Base-by-base conservation (phyloP, 2,888 invertebrate species). In the Orthonevra nobilis region DNA sequence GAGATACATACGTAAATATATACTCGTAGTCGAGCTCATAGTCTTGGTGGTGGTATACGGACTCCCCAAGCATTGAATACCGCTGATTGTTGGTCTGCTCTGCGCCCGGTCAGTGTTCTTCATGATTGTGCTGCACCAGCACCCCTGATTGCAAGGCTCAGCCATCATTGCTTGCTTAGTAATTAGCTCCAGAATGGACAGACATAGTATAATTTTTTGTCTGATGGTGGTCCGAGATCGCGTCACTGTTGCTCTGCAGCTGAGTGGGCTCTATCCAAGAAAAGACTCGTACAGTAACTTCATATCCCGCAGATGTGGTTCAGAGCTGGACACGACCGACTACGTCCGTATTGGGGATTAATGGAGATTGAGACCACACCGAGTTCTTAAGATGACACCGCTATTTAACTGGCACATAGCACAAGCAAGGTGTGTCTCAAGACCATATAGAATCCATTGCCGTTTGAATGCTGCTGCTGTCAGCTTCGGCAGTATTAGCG, bases 111-210 rank as follows among this genome's bases (percentile, higher is more conserved):
- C 38, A 56, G 48, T 36, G 28, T 50, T 75, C 54, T 42, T 61
- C 40, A 52, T 54, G 63, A 70, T 61, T 61, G 61, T 68, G 38
- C 44, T 42, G 23, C 42, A 44, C 52, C 50, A 48, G 34, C 26
- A 42, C 23, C 52, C 46, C 12, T 15, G 17, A 15, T 14, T 68
- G 36, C 17, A 6, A 9, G 7, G 48, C 30, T 52, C 75, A 61
- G 44, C 40, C 61, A 40, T 68, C 48, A 48, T 70, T 75, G 63
- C 72, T 77, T 77, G 72, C 60, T 77, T 72, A 77, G 77, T 77
- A 77, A 77, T 77, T 77, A 77, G 77, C 72, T 64, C 72, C 72
- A 72, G 70, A 77, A 77, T 66, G 77, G 52, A 72, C 77, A 66
- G 70, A n/a, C n/a, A 72, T 64, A 72, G 64, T 77, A 77, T 77